phyloP scores from a whole-genome alignment of 53 echinoderm and acorn worm genomes.

The Hippasteria phrygiana region DNA sequence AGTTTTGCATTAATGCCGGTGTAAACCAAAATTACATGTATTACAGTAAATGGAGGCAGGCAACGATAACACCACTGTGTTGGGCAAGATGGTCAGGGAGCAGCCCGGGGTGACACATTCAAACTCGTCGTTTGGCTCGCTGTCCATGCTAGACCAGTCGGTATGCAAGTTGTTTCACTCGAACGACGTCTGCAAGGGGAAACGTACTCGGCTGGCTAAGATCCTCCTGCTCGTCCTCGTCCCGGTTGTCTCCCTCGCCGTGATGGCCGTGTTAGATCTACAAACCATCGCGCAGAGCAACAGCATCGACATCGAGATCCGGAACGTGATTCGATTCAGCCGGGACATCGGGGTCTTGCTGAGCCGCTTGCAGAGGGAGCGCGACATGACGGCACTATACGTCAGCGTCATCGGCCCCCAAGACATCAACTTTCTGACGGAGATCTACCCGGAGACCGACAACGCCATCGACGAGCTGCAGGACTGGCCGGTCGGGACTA shows the following conservation, averaged over 20 bases:
- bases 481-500: constrained; percentile 90
- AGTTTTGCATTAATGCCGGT: no score
- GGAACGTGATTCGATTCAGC: constrained; percentile 88
- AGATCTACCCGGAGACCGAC: constrained; percentile 86
- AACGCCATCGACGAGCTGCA: constrained; percentile 76
- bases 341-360: constrained; percentile 86
- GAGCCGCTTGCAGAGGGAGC: constrained; percentile 81
- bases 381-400: constrained; percentile 91
- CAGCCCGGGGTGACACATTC: constrained; percentile 22
- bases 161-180: constrained; percentile 47
- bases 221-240: constrained; percentile 83
- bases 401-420: constrained; percentile 86
- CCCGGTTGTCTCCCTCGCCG: constrained; percentile 78
- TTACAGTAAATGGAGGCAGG: background rate
- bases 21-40: no score
- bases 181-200: constrained; percentile 74
- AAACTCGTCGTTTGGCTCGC: constrained; percentile 63
- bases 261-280: constrained; percentile 79
- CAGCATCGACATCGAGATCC: constrained; percentile 78
- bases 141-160: constrained; percentile 61
- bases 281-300: constrained; percentile 61
- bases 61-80: background rate
- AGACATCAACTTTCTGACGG: constrained; percentile 78
- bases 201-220: constrained; percentile 84
- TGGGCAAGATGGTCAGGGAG: constrained; percentile 17